A percentile compares a stretch with the other conserved stretches of the same genome.
These are phyloP conservation scores for Malurus leucopterus DNA, from an alignment of 2,797 vertebrate genomes.

Conservation along the genomic window DNA sequence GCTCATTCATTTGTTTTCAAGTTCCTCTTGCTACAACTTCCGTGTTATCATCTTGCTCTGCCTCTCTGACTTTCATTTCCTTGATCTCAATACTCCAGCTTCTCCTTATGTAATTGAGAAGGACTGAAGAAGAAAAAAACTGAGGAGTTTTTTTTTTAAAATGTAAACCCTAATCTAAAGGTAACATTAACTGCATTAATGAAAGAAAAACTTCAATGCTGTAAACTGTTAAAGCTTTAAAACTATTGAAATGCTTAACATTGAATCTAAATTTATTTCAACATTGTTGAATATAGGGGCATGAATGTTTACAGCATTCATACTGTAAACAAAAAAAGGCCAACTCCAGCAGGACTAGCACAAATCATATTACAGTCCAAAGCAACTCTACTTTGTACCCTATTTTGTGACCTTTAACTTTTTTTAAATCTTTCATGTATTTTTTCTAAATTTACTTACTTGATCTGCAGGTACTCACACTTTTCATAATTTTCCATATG, in stretches of 20 bases:
- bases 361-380: neutral
- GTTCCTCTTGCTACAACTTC: neutral
- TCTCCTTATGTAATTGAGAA: neutral
- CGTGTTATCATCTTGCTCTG: neutral
- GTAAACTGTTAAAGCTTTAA: neutral
- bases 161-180: neutral
- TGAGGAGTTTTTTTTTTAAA: neutral
- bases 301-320: neutral
- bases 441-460: neutral
- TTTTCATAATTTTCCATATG: neutral
- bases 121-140: neutral
- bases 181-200: neutral
- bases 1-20: neutral
- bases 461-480: neutral
- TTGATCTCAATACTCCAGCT: neutral
- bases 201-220: neutral
- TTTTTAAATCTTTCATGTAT: neutral
- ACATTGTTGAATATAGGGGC: neutral
- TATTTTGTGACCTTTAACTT: neutral
- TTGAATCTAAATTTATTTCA: neutral
- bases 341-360: neutral
- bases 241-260: neutral
- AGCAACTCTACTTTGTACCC: neutral
- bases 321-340: neutral
- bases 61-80: neutral